Evolutionary conservation across 1,140 invertebrate species (phyloP), one percentile per base, ranked within the genome.

Genomic region (Myzus persicae): DNA sequence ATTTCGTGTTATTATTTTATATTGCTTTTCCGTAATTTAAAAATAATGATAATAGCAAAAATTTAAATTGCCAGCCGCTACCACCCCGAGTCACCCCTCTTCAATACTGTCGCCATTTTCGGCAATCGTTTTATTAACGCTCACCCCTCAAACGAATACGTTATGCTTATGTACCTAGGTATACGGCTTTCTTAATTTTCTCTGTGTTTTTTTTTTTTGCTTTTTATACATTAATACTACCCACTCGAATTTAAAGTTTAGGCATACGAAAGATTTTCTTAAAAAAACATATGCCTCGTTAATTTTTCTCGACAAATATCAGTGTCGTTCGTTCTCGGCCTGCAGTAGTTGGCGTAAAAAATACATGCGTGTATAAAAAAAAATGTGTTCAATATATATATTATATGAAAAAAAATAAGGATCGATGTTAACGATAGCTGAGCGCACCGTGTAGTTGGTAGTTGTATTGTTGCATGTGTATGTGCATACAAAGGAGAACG

Each of bases 21-120:
- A 89, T 89, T 89, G 36, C 48, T 89, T 89, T 88, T 38, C 7
- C 36, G 22, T 54, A 54, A 89, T 89, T 89, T 54, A 54, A 89
- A 54, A 89, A 51, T 89, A 89, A 89, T 89, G 48, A 89, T 54
- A 54, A 54, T 18, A 8, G 3, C 4, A 6, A 89, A 89, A 89
- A 51, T 54, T 89, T 36, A 88, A 48, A 88, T 22, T 31, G 2
- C 4, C 46, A 31, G n/a, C 20, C 26, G 31, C 6, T 38, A 46
- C 5, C 6, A 44, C 42, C 3, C 1, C 2, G 44, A 85, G 38
- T 11, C 1, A 2, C 31, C 22, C n/a, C 24, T 38, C 54, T 42
- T 90, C 3, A 3, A 51, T 48, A 88, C 42, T 36, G 31, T 36
- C 18, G 22, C 11, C 14, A 31, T n/a, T 90, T 54, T 51, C 36